Evolutionary conservation across 2,113 vertebrate species (phyloP).

Genomic region (Actinemys pallida): DNA sequence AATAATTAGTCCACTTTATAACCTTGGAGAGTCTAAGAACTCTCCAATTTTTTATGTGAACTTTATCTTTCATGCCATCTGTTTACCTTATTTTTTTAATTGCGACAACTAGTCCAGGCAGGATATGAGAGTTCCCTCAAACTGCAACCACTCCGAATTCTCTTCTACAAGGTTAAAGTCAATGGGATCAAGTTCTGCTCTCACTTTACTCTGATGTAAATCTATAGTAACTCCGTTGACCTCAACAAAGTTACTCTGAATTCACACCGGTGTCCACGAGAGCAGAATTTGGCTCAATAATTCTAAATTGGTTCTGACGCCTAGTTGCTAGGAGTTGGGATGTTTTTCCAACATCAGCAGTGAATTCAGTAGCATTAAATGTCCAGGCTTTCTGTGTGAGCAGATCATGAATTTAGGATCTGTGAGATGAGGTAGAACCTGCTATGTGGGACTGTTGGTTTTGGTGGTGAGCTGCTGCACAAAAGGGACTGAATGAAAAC

Average conservation of each 20-base stretch:
- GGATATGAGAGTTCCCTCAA: neutral
- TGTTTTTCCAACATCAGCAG: neutral
- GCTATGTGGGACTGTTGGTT: neutral
- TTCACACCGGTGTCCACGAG: neutral
- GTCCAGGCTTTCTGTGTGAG: neutral
- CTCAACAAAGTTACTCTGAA: neutral
- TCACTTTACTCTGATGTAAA: neutral
- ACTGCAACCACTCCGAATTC: neutral
- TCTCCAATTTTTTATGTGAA: neutral
- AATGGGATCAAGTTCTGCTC: neutral
- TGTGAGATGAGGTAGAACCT: neutral
- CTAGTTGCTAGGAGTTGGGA: neutral
- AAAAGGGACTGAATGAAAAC: neutral
- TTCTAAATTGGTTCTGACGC: neutral
- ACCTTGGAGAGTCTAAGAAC: too few species aligned
- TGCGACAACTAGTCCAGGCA: neutral
- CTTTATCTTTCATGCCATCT: neutral
- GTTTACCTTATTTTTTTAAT: neutral
- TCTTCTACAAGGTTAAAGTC: neutral
- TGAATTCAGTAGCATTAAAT: neutral
- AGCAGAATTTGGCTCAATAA: neutral
- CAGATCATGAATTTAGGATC: neutral
- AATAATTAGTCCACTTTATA: neutral
- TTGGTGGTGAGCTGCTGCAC: neutral
- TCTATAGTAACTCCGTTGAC: neutral